These are phyloP conservation scores for Cephonodes hylas DNA, from an alignment of 2,888 invertebrate species.

Conservation along the genomic window DNA sequence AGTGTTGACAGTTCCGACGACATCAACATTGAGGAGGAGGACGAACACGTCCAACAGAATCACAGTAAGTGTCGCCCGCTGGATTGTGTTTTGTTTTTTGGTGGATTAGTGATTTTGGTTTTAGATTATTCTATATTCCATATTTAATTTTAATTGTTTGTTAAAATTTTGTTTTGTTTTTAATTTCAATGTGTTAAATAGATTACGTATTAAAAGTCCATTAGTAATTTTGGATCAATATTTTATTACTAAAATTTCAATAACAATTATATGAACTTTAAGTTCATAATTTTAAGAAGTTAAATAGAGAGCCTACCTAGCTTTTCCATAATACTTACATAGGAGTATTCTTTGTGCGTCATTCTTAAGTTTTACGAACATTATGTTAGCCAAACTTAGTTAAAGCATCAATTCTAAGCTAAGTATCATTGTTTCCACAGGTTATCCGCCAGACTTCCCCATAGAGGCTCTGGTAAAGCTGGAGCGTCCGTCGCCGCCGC, in stretches of 20 bases:
- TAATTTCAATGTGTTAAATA: not conserved
- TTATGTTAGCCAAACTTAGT: too few species aligned
- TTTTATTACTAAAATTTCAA: not conserved
- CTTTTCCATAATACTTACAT: too few species aligned
- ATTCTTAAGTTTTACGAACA: too few species aligned
- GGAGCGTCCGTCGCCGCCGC: slow-evolving; percentile 82
- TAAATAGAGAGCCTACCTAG: too few species aligned
- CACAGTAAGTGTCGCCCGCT: slow-evolving; percentile 54
- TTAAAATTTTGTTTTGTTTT: not conserved
- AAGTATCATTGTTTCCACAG: slow-evolving; percentile 53
- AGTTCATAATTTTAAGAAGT: too few species aligned
- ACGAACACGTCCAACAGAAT: slow-evolving; percentile 69
- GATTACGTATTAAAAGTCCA: not conserved
- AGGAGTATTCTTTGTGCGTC: too few species aligned
- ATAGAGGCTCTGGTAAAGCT: slow-evolving; percentile 82
- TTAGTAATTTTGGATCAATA: not conserved
- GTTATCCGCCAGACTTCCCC: slow-evolving; percentile 81
- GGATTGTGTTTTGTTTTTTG: not conserved
- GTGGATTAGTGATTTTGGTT: not conserved
- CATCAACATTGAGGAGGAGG: slow-evolving; percentile 75
- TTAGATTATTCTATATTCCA: not conserved
- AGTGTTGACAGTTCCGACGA: slow-evolving; percentile 79
- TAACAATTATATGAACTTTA: too few species aligned
- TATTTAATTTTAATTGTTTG: slow-evolving; percentile 6
- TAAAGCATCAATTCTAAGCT: not conserved